A percentile compares a stretch with the other conserved stretches of the same genome.
These are phyloP conservation scores for Heterotilapia buettikoferi DNA, from an alignment of 2,113 vertebrate species.

Conservation along the genomic window DNA sequence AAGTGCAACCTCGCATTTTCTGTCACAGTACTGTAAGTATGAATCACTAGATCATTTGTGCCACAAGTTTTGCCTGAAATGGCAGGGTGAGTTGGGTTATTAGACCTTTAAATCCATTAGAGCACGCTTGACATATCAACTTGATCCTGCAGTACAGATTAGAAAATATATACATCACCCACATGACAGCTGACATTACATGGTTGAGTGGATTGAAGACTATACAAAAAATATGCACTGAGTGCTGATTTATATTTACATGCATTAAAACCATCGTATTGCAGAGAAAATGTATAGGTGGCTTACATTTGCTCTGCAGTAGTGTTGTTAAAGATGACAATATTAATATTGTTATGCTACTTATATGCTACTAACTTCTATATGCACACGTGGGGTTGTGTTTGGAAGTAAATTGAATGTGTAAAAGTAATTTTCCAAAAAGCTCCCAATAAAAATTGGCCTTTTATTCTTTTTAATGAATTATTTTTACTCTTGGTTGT, in stretches of 20 bases:
- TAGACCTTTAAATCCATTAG: constrained; percentile 42
- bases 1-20: neutral
- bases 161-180: constrained; percentile 43
- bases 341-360: neutral
- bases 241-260: neutral
- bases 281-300: neutral
- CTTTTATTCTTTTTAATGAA: neutral
- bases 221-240: neutral
- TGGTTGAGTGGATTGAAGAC: constrained; percentile 15
- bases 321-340: neutral
- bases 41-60: constrained; percentile 48
- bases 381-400: neutral
- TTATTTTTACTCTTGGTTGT: neutral
- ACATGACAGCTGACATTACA: constrained; percentile 42
- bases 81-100: constrained; percentile 25
- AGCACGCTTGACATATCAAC: constrained; percentile 45
- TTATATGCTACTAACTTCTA: neutral
- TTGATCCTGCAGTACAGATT: constrained; percentile 50
- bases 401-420: neutral
- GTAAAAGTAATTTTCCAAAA: neutral
- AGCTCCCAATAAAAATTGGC: neutral
- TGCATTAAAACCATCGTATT: neutral
- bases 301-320: neutral
- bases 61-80: constrained; percentile 39
- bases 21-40: constrained; percentile 10